phyloP scores from a whole-genome alignment of 2,113 vertebrate genomes.

The Atherinomorus stipes region DNA sequence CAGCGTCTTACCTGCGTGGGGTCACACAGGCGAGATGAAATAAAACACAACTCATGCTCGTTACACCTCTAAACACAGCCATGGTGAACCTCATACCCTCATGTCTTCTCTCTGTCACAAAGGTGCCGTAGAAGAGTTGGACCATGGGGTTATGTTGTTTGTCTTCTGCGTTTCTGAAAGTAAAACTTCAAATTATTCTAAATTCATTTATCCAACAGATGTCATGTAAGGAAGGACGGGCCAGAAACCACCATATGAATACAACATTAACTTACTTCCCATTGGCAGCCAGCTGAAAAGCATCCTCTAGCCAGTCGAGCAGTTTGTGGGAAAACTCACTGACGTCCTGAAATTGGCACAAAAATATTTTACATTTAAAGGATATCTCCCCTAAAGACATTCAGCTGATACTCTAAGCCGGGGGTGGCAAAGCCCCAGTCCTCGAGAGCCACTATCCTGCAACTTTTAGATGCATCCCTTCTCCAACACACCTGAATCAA shows the following conservation, averaged over 20 bases:
- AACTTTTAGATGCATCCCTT: no score
- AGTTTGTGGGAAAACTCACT: slow-evolving; percentile 99
- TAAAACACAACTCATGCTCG: background rate
- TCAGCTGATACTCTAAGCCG: no score
- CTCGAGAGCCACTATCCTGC: no score
- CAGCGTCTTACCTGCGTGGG: slow-evolving; percentile 86
- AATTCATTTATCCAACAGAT: background rate
- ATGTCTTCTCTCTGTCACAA: slow-evolving; percentile 90
- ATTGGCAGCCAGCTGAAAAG: slow-evolving; percentile 93
- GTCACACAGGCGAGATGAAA: background rate
- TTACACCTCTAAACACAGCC: rapidly evolving
- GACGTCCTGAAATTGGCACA: slow-evolving; percentile 89
- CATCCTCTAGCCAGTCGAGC: slow-evolving; percentile 96
- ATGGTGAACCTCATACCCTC: slow-evolving; percentile 84
- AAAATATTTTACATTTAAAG: background rate
- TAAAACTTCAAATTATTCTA: background rate
- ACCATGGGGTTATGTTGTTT: slow-evolving; percentile 97
- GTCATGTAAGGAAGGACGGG: background rate
- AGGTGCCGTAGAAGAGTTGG: slow-evolving; percentile 96
- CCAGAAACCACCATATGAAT: background rate
- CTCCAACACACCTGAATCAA: no score
- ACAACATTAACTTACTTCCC: slow-evolving; percentile 89
- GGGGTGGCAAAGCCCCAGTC: no score
- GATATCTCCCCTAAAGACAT: no score
- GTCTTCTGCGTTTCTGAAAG: slow-evolving; percentile 82